Conservation (phyloP, 1,140 invertebrate genomes). For the Aphelinus certus region DNA sequence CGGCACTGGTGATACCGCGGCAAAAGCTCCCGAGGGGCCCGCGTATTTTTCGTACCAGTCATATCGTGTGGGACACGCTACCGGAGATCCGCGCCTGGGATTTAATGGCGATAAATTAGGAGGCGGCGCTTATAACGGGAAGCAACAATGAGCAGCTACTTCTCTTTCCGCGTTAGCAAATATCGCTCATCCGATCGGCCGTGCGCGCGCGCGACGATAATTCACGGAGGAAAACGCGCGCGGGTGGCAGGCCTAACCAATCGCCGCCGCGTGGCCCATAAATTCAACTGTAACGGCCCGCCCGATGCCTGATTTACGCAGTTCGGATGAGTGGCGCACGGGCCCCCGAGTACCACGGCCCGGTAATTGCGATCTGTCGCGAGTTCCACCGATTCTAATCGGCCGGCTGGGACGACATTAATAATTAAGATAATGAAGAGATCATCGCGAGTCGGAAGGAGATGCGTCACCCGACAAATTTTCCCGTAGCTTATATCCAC, state of each 20-base stretch:
- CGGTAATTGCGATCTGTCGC: slow-evolving; percentile 21
- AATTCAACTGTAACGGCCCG: slow-evolving; percentile 61
- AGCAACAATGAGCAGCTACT: slow-evolving; percentile 27
- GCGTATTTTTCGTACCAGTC: too few species aligned
- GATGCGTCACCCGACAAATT: too few species aligned
- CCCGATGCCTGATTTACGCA: slow-evolving; percentile 44
- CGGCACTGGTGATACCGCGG: too few species aligned
- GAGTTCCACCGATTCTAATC: slow-evolving; percentile 22
- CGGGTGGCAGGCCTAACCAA: slow-evolving; percentile 43
- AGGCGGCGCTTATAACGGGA: slow-evolving; percentile 2
- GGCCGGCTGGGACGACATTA: slow-evolving; percentile 21
- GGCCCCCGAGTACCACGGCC: too few species aligned
- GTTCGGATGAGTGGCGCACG: not conserved
- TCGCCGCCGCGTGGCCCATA: slow-evolving; percentile 54
- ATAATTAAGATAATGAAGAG: slow-evolving; percentile 36
- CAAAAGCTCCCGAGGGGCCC: too few species aligned
- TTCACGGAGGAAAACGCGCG: slow-evolving; percentile 44
- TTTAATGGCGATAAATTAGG: slow-evolving; percentile 25
- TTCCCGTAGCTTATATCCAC: too few species aligned
- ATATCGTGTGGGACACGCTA: too few species aligned
- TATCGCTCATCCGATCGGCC: slow-evolving; percentile 24
- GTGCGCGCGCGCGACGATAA: slow-evolving; percentile 45
- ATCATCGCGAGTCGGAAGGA: too few species aligned
- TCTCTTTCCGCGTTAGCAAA: slow-evolving; percentile 9
- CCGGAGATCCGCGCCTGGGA: not conserved